Evolutionary conservation across 30 jellyfish, hydroid and myxozoan species (phyloP).

Genomic region (Pelagia noctiluca): DNA sequence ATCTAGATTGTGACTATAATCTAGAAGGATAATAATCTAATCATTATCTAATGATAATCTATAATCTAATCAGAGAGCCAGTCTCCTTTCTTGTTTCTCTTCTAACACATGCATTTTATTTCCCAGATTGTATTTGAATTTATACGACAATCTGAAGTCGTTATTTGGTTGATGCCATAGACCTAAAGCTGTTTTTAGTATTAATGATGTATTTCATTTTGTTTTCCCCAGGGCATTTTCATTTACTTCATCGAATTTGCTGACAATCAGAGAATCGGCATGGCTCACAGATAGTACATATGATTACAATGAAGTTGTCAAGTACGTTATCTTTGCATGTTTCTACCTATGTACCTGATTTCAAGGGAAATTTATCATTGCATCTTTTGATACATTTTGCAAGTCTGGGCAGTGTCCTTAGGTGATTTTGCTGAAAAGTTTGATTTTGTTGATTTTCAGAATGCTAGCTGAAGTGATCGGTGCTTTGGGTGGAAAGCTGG

Average conservation of each 20-base stretch:
- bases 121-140: too few relatives aligned
- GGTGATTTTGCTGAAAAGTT: background rate
- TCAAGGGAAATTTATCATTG: too few relatives aligned
- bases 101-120: too few relatives aligned
- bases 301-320: conserved; percentile 95
- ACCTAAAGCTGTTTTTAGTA: background rate
- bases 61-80: too few relatives aligned
- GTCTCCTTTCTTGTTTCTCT: too few relatives aligned
- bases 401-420: too few relatives aligned
- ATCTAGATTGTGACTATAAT: too few relatives aligned
- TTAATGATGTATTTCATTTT: background rate
- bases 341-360: background rate
- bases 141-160: too few relatives aligned
- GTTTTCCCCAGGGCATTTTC: conserved; percentile 68
- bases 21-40: too few relatives aligned
- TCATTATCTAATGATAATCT: too few relatives aligned
- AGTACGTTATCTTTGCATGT: conserved; percentile 41
- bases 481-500: conserved; percentile 78
- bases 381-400: too few relatives aligned
- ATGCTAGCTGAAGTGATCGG: conserved; percentile 95
- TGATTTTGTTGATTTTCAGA: conserved; percentile 38
- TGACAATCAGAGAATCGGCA: conserved; percentile 95
- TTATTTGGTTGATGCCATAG: too few relatives aligned
- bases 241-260: conserved; percentile 63
- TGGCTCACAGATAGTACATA: conserved; percentile 98